These are phyloP conservation scores for Somateria mollissima DNA, from an alignment of 2,797 vertebrate genomes.

Conservation along the genomic window DNA sequence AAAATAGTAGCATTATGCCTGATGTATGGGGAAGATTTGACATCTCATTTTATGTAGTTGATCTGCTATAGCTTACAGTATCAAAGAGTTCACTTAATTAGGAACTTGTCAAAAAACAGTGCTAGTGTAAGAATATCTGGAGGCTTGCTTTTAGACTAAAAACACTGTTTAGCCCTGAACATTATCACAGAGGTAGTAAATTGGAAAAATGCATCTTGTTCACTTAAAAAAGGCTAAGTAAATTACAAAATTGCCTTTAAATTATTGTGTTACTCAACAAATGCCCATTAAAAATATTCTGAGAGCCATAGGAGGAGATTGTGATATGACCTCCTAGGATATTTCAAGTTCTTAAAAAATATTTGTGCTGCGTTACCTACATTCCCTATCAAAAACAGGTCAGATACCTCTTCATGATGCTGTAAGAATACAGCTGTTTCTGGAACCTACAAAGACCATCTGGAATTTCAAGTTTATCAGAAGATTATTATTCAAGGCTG, in stretches of 20 bases:
- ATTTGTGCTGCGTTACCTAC: background rate
- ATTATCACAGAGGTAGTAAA: background rate
- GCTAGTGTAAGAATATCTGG: slow-evolving; percentile 12
- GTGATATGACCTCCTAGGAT: background rate
- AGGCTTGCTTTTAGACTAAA: slow-evolving; percentile 1
- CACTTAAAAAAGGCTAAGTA: background rate
- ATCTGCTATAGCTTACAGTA: slow-evolving; percentile 54
- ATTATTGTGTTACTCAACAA: background rate
- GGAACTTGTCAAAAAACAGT: slow-evolving; percentile 3
- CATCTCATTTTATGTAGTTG: slow-evolving; percentile 56
- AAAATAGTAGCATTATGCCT: slow-evolving; percentile 47
- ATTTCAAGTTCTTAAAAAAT: background rate
- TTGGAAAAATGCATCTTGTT: background rate
- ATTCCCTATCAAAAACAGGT: background rate
- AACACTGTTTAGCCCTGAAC: background rate
- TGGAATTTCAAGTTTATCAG: slow-evolving; percentile 23
- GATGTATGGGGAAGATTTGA: slow-evolving; percentile 59
- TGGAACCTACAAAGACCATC: slow-evolving; percentile 8
- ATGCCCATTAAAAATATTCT: background rate
- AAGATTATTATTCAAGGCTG: slow-evolving; percentile 20
- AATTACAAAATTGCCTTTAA: background rate
- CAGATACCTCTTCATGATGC: background rate
- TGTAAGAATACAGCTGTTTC: background rate
- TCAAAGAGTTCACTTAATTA: slow-evolving; percentile 71
- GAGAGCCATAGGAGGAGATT: background rate